Evolutionary conservation across 2,797 vertebrate species (phyloP), one percentile per base, ranked within the genome.

Genomic region (Falco novaeseelandiae): DNA sequence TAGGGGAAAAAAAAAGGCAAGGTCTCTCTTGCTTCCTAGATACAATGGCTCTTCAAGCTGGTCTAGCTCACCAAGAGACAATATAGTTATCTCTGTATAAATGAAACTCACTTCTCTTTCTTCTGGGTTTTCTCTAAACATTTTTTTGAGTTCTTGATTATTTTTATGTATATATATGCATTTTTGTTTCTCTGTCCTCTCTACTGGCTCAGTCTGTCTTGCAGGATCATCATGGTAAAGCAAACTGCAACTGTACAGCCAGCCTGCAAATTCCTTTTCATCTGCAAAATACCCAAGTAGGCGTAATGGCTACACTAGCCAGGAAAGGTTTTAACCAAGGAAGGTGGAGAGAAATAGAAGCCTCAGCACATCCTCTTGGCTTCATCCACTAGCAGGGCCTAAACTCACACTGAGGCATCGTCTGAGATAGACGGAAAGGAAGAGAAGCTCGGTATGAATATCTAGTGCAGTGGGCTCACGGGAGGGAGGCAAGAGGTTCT

Each of bases 381-480:
- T 59, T 80, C 34, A 9, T 46, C 36, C 49, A 18, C 2, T 38
- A 67, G 34, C 67, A 61, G 69, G 42, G 10, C 14, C 32, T 49
- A 2, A 73, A 21, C 14, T 49, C 18, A 14, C 7, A 11, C 10
- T 18, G 72, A 36, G 34, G 12, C 51, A 12, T 69, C 3, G 2
- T 13, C 30, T 21, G 36, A 36, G 12, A 1, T 2, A 63, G 26
- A 10, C 3, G 7, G 61, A 8, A 20, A 38, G 73, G 61, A 83
- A 79, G 66, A 49, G 32, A 17, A 65, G 23, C 23, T 29, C 26
- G 7, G 8, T 8, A 9, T 3, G 32, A 42, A 1, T 10, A 1
- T 20, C 34, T 51, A 25, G 20, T 5, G 17, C 59, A 58, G 20
- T 5, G 62, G 16, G 49, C 29, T 79, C 0, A 0, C 8, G 2